These are phyloP conservation scores for Amblyjoppa fuscipennis DNA, from an alignment of 2,888 invertebrate species.

Conservation along the genomic window DNA sequence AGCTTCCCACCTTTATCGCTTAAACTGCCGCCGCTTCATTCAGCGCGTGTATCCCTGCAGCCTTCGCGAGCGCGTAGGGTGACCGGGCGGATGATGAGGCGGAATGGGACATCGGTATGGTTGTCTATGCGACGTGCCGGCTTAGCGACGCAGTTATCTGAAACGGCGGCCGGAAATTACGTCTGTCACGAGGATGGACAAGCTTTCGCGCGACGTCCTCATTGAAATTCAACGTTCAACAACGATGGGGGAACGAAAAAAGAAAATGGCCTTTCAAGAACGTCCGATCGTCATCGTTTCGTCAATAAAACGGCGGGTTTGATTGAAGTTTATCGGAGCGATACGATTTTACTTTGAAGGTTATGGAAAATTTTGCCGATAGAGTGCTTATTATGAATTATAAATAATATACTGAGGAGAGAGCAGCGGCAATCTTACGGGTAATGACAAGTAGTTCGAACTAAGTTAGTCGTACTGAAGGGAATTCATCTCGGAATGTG, in stretches of 20 bases:
- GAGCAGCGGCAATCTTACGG: neutral
- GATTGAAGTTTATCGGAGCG: no score
- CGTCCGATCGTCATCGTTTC: neutral
- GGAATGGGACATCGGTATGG: conserved; percentile 1
- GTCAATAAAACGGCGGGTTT: neutral
- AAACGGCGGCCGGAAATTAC: conserved; percentile 68
- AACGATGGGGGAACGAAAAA: conserved; percentile 5
- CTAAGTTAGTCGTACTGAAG: no score
- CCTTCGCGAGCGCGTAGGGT: conserved; percentile 21
- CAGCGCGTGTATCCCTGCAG: neutral
- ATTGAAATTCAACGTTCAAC: conserved; percentile 54
- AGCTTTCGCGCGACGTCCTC: conserved; percentile 36
- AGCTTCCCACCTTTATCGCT: conserved; percentile 36
- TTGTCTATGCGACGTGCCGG: conserved; percentile 6
- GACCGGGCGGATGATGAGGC: neutral
- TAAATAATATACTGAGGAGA: neutral
- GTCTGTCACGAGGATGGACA: conserved; percentile 57
- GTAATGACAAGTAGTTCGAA: no score
- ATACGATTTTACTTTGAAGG: neutral
- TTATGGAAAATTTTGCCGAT: neutral
- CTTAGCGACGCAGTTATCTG: conserved; percentile 56
- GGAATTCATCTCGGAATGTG: no score
- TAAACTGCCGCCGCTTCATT: conserved; percentile 29
- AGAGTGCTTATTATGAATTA: neutral
- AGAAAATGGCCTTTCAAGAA: conserved; percentile 8